phyloP scores from a whole-genome alignment of 1,140 invertebrate genomes.

The Gryon sp. region DNA sequence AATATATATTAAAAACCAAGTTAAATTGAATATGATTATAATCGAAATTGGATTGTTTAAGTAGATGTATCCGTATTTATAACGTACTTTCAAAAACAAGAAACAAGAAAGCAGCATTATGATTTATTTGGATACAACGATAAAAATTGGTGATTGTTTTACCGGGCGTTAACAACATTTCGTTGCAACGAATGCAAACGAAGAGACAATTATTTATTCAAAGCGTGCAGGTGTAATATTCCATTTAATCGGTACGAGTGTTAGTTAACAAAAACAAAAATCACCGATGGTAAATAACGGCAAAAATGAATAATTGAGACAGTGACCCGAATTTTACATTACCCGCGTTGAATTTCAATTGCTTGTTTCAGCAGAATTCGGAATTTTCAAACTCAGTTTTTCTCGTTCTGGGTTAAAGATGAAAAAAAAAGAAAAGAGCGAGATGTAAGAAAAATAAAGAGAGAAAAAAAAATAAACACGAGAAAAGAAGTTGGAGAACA shows the following conservation, averaged over 20 bases:
- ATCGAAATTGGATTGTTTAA: too few relatives aligned
- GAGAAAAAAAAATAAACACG: too few relatives aligned
- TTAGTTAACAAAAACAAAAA: constrained; percentile 27
- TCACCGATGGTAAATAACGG: constrained; percentile 1
- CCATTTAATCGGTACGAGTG: constrained; percentile 6
- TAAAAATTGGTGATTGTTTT: background rate
- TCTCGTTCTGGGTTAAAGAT: constrained; percentile 29
- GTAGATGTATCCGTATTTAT: too few relatives aligned
- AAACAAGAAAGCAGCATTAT: too few relatives aligned
- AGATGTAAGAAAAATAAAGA: too few relatives aligned
- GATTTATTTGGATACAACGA: too few relatives aligned
- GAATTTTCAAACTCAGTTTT: constrained; percentile 36
- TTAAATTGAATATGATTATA: too few relatives aligned
- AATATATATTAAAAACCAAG: too few relatives aligned
- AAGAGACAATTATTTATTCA: constrained; percentile 16
- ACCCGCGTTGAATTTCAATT: constrained; percentile 11
- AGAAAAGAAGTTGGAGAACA: constrained; percentile 12
- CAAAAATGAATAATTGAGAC: constrained; percentile 16
- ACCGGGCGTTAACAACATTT: constrained; percentile 1
- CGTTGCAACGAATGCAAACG: background rate
- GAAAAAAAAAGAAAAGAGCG: constrained; percentile 20
- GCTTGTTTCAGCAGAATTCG: constrained; percentile 68
- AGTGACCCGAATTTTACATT: constrained; percentile 8
- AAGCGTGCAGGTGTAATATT: constrained; percentile 4
- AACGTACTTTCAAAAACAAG: too few relatives aligned